Base-by-base conservation (phyloP, 2,888 invertebrate species). In the Podotricha telesiphe region DNA sequence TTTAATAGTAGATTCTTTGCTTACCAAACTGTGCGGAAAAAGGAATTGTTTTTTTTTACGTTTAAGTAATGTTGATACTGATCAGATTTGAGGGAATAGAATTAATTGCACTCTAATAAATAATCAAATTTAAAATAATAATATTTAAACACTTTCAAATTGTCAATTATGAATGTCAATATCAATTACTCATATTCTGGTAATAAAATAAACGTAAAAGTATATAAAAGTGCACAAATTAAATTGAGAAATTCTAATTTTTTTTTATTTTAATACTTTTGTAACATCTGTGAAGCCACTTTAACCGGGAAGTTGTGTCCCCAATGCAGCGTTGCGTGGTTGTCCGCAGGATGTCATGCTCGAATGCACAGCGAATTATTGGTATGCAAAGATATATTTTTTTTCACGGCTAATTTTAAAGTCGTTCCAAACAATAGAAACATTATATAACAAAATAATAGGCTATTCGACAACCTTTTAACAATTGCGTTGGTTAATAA, bases 261-360 rank as follows among this genome's bases (percentile, higher is more conserved):
- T 19, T 3, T 62, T 13, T 19, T 13, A 13, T 62, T 62, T 34
- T 17, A 47, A 34, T 34, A 59, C n/a, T 67, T 67, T 61, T 62
- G 67, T 53, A 67, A 67, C 61, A 67, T 67, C 61, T 67, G 67
- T 53, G 61, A 61, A 67, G 67, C 47, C 61, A 45, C 53, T 42
- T 59, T 45, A 37, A 45, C 19, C 61, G 86, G 89, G 88, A 90
- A 88, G 84, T 86, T 79, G 80, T 79, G 89, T 81, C 87, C 90
- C 82, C 84, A 80, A 80, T 85, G 80, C 75, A 70, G 70, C 68
- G 67, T 63, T 50, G 58, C 66, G 55, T 62, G 34, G 67, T 70
- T 69, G 72, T 73, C 73, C 74, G 75, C 82, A 82, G 84, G 82
- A 83, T 82, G 81, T 82, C 77, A 80, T 73, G 79, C 76, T 78